These are phyloP conservation scores for Electrophaes corylata DNA, from an alignment of 2,888 invertebrate genomes.

Conservation along the genomic window DNA sequence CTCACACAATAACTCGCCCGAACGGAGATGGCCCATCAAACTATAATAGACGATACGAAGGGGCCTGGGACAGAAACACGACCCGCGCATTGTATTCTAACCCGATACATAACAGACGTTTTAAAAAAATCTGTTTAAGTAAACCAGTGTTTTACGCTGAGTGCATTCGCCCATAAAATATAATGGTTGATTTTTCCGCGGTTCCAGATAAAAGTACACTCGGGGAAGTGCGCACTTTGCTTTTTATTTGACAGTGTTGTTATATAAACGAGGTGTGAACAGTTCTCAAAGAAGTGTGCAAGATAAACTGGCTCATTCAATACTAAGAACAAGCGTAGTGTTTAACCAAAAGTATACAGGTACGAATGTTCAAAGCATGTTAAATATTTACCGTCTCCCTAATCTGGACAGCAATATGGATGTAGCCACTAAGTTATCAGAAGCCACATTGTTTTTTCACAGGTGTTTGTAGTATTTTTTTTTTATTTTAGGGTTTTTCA, in stretches of 20 bases:
- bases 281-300: slow-evolving; percentile 1
- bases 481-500: too few species aligned
- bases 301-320: too few species aligned
- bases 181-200: slow-evolving; percentile 53
- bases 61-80: slow-evolving; percentile 72
- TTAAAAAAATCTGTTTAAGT: slow-evolving; percentile 12
- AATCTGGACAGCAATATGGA: too few species aligned
- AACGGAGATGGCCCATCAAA: slow-evolving; percentile 82
- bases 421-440: too few species aligned
- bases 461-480: too few species aligned
- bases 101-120: slow-evolving; percentile 25
- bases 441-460: too few species aligned
- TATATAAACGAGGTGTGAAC: slow-evolving; percentile 5
- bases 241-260: slow-evolving; percentile 41
- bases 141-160: slow-evolving; percentile 37
- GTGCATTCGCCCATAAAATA: slow-evolving; percentile 60
- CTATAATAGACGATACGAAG: slow-evolving; percentile 73
- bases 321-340: too few species aligned
- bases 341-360: too few species aligned
- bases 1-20: slow-evolving; percentile 42
- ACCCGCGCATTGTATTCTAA: slow-evolving; percentile 60
- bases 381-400: too few species aligned
- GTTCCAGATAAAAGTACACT: slow-evolving; percentile 46
- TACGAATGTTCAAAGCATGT: too few species aligned
- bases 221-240: slow-evolving; percentile 43